Evolutionary conservation across 1,140 invertebrate species (phyloP), one percentile per base, ranked within the genome.

Genomic region (Zophobas morio): DNA sequence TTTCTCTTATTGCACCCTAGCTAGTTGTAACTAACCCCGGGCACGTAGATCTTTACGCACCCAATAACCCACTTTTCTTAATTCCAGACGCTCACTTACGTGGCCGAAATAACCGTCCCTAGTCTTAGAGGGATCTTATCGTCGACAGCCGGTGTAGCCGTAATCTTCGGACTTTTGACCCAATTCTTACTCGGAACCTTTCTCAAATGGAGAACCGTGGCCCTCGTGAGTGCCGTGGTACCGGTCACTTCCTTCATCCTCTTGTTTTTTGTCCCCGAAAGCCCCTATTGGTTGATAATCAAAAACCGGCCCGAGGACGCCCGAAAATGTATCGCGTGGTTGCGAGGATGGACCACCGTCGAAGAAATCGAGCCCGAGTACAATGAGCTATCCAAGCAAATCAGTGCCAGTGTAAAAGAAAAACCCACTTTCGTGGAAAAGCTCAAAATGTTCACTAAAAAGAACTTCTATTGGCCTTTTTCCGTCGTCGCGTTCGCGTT

Each of bases 71-170:
- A 20, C 1, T 42, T 72, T 53, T 74, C 32, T 37, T 47, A n/a
- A 32, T 83, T 86, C 33, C 81, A 92, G 91, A 91, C 92, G 56
- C 85, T 95, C 80, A 94, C 93, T 0, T 95, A 95, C 83, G 93
- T 94, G 4, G 93, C 93, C 0, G 94, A 95, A 84, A 91, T 95
- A 3, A 93, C 93, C 0, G 90, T 94, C 81, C 93, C 94, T 0
- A 90, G 93, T 82, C 86, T 94, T 6, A 88, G 93, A 36, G 94
- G 94, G 3, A 89, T 92, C 78, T 84, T 95, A 5, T 89, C 92
- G 0, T 93, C 93, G 0, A 91, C 93, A 4, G 91, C 93, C 33
- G 90, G 92, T 0, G 90, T 93, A 85, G 89, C 90, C 75, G 90
- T 94, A 70, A 94, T 94, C 49, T 83, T 92, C 0, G 94, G 94